Conservation (phyloP, 2,113 vertebrate species). For the Oryzias javanicus region DNA sequence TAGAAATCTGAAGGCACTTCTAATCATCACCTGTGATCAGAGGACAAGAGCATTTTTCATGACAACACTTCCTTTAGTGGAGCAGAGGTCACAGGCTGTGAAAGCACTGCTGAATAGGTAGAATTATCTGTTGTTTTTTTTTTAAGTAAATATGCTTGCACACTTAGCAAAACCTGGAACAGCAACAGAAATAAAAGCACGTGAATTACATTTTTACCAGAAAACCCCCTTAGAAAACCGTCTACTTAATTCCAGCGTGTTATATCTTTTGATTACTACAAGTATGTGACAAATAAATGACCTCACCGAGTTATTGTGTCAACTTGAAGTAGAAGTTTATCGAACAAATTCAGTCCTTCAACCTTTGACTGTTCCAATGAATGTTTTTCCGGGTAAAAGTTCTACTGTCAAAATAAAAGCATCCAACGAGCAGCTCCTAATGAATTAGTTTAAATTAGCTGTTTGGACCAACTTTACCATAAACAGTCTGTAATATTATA, state of each 20-base stretch:
- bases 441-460: no score
- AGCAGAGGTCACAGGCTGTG: slow-evolving; percentile 32
- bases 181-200: not conserved
- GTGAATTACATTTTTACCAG: not conserved
- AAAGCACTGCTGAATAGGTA: not conserved
- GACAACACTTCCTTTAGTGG: slow-evolving; percentile 11
- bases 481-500: not conserved
- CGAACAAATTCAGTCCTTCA: not conserved
- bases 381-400: slow-evolving; percentile 21
- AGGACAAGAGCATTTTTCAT: not conserved
- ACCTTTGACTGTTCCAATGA: slow-evolving; percentile 10
- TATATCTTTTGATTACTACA: not conserved
- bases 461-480: accelerated
- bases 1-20: slow-evolving; percentile 52
- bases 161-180: no score
- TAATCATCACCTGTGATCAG: slow-evolving; percentile 68
- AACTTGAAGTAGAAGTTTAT: not conserved
- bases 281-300: not conserved
- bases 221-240: no score
- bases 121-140: no score
- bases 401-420: slow-evolving; percentile 61
- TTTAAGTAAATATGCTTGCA: no score
- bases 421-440: accelerated
- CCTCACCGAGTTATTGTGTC: slow-evolving; percentile 32
- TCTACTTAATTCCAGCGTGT: no score